Evolutionary conservation across 2,113 vertebrate genomes (phyloP).

Genomic region (Engraulis encrasicolus): DNA sequence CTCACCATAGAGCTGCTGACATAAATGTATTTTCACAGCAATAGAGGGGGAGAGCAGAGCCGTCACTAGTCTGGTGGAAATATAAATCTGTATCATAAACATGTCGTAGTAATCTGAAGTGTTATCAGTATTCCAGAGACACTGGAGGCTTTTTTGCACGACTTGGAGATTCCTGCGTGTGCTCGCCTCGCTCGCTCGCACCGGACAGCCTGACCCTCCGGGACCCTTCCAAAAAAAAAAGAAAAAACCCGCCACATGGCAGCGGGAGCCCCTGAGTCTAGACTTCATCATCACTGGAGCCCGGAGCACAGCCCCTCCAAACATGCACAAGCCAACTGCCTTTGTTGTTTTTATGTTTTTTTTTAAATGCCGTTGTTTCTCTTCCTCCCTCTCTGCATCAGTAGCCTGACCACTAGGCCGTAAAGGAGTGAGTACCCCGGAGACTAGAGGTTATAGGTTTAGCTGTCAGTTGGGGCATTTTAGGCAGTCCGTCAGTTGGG

Average conservation of each 20-base stretch:
- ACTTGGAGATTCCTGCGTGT: conserved; percentile 67
- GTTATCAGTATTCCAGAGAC: conserved; percentile 67
- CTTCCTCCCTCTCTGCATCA: background rate
- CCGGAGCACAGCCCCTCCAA: background rate
- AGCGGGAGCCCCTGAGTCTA: background rate
- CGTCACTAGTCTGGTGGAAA: conserved; percentile 61
- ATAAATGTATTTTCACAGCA: conserved; percentile 67
- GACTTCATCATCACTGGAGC: background rate
- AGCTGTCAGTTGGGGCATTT: too few species aligned
- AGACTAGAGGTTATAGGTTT: too few species aligned
- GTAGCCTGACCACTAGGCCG: background rate
- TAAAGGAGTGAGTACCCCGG: background rate
- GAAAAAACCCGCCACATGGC: conserved; percentile 25
- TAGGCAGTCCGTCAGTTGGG: too few species aligned
- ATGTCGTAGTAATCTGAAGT: conserved; percentile 71
- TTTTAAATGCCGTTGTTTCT: background rate
- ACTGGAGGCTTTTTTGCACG: conserved; percentile 61
- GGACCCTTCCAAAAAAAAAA: conserved; percentile 39
- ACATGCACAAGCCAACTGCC: background rate
- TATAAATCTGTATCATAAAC: conserved; percentile 75
- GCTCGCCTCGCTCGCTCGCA: conserved; percentile 37
- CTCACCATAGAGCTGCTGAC: conserved; percentile 53
- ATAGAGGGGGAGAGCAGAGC: conserved; percentile 63
- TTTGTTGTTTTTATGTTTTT: background rate
- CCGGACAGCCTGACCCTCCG: conserved; percentile 44